These are phyloP conservation scores for Canis aureus DNA, from an alignment of 2,113 vertebrate species.

Conservation along the genomic window DNA sequence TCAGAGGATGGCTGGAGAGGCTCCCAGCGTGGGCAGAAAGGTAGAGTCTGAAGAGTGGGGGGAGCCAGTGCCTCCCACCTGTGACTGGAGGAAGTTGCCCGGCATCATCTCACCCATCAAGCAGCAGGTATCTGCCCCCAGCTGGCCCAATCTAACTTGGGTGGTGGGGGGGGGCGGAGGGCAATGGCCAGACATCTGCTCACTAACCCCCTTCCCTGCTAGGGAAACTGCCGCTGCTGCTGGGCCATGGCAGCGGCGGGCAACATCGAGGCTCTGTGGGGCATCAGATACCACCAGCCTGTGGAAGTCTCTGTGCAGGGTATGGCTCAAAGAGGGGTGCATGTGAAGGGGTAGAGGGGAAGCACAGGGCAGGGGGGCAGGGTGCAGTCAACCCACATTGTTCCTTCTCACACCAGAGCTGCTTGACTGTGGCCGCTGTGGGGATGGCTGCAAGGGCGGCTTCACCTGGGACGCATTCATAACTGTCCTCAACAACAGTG, in stretches of 20 bases:
- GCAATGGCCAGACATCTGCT: not conserved
- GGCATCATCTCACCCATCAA: not conserved
- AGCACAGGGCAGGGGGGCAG: not conserved
- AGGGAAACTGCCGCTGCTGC: constrained; percentile 66
- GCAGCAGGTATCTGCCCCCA: constrained; percentile 64
- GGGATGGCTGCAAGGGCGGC: constrained; percentile 63
- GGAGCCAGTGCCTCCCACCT: not conserved
- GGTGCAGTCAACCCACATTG: not conserved
- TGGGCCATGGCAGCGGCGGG: constrained; percentile 76
- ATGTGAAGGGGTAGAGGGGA: not conserved
- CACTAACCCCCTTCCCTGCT: rapidly evolving
- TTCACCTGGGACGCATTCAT: constrained; percentile 70
- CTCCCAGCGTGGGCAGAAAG: not conserved
- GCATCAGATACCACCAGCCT: rapidly evolving
- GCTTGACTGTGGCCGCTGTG: constrained; percentile 78
- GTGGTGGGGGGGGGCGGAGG: rapidly evolving
- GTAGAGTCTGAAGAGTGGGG: not conserved
- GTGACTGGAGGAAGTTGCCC: constrained; percentile 68
- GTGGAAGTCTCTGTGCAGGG: constrained; percentile 81
- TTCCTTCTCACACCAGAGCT: constrained; percentile 72
- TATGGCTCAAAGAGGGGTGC: constrained; percentile 15
- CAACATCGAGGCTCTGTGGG: constrained; percentile 82
- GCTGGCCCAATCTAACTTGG: not conserved
- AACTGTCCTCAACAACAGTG: constrained; percentile 77
- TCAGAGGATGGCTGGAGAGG: not conserved